Conservation (phyloP, 2,797 vertebrate genomes). For the Babyrousa celebensis region DNA sequence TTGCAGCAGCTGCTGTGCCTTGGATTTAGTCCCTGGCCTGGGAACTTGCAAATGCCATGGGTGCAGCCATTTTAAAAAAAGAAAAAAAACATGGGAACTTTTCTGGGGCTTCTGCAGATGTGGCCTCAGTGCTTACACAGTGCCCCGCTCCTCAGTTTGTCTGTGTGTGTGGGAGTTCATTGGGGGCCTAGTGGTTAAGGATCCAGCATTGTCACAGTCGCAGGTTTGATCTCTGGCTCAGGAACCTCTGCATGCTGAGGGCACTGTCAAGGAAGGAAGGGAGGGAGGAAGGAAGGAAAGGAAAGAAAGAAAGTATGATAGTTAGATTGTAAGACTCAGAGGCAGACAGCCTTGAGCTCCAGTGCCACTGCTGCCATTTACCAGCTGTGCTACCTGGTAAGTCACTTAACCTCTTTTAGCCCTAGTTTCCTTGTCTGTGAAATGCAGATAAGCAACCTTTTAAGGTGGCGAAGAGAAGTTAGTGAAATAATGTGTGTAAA, state of each 20-base stretch:
- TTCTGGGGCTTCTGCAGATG: neutral
- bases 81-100: neutral
- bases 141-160: neutral
- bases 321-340: neutral
- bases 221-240: too few species aligned
- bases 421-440: slow-evolving; percentile 18
- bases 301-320: neutral
- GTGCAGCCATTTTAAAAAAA: too few species aligned
- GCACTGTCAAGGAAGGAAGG: too few species aligned
- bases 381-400: slow-evolving; percentile 19
- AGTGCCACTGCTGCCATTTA: neutral
- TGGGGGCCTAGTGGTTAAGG: too few species aligned
- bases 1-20: too few species aligned
- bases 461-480: slow-evolving; percentile 37
- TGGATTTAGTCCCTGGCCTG: too few species aligned
- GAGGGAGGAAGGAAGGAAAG: too few species aligned
- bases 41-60: too few species aligned
- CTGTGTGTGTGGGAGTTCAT: neutral
- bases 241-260: too few species aligned
- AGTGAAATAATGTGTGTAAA: slow-evolving; percentile 9
- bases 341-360: slow-evolving; percentile 3
- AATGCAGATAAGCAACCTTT: slow-evolving; percentile 60
- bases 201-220: too few species aligned
- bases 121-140: neutral
- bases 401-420: slow-evolving; percentile 26